Evolutionary conservation across 2,113 vertebrate genomes (phyloP).

Genomic region (Kryptolebias marmoratus): DNA sequence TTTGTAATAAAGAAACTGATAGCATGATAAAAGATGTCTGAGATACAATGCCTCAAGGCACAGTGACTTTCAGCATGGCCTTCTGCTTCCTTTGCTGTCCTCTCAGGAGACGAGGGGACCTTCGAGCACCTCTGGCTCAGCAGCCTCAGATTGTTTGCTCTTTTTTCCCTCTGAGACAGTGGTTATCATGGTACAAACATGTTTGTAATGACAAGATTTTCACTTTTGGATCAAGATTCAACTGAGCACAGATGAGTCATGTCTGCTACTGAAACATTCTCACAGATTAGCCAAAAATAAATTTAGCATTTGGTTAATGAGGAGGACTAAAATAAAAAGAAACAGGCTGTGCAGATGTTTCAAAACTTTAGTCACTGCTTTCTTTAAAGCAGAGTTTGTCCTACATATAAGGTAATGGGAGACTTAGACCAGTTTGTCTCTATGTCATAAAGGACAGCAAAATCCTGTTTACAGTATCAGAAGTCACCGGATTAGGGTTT

Average conservation of each 20-base stretch:
- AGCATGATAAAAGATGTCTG: slow-evolving; percentile 42
- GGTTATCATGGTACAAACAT: not conserved
- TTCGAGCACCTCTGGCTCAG: slow-evolving; percentile 1
- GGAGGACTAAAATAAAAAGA: not conserved
- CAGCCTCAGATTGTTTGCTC: not conserved
- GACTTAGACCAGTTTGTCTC: not conserved
- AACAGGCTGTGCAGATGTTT: not conserved
- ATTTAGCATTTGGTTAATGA: not conserved
- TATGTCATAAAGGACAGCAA: not conserved
- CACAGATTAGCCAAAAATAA: not conserved
- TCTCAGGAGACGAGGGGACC: not conserved
- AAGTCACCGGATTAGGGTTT: not conserved
- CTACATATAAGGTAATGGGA: not conserved
- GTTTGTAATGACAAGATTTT: not conserved
- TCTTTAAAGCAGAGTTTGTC: not conserved
- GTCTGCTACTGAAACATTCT: not conserved
- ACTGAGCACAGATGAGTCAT: not conserved
- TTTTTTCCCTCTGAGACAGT: not conserved
- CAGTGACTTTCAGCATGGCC: slow-evolving; percentile 18
- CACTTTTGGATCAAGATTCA: not conserved
- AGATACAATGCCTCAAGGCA: slow-evolving; percentile 36
- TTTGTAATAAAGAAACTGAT: slow-evolving; percentile 40
- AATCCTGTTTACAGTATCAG: slow-evolving; percentile 5
- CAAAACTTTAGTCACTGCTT: not conserved
- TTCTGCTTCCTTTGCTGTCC: slow-evolving; percentile 7